These are phyloP conservation scores for Nephrotoma flavescens DNA, from an alignment of 2,888 invertebrate genomes.

Conservation along the genomic window DNA sequence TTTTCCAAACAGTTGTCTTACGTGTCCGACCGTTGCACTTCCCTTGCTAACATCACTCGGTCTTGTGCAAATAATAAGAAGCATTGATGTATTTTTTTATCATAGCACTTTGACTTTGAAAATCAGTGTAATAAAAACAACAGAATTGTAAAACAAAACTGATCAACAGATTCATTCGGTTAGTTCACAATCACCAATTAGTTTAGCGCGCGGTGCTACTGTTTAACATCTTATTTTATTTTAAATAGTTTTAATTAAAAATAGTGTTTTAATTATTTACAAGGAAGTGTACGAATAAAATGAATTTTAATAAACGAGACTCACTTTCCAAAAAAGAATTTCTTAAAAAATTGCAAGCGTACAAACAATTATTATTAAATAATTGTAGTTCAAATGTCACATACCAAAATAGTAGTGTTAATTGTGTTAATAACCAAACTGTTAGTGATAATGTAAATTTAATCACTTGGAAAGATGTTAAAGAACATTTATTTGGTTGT, in stretches of 20 bases:
- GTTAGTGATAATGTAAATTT: neutral
- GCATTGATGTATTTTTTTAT: neutral
- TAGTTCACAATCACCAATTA: neutral
- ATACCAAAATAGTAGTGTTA: neutral
- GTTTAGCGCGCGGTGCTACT: neutral
- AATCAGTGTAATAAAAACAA: neutral
- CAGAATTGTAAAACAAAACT: neutral
- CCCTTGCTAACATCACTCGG: neutral
- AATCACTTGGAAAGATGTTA: neutral
- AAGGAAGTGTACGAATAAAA: neutral
- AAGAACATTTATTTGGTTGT: neutral
- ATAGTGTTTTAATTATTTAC: neutral
- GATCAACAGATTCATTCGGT: neutral
- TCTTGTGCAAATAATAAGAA: neutral
- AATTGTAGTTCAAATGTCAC: neutral
- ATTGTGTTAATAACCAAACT: neutral
- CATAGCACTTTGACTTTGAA: neutral
- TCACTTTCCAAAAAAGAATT: neutral
- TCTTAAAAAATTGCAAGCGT: neutral
- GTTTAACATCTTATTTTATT: neutral
- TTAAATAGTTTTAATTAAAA: neutral
- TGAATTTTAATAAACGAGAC: constrained; percentile 1
- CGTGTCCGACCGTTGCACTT: neutral
- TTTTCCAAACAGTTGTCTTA: neutral
- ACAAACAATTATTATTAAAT: neutral